Conservation (phyloP, 2,113 vertebrate genomes). For the Erinaceus europaeus region DNA sequence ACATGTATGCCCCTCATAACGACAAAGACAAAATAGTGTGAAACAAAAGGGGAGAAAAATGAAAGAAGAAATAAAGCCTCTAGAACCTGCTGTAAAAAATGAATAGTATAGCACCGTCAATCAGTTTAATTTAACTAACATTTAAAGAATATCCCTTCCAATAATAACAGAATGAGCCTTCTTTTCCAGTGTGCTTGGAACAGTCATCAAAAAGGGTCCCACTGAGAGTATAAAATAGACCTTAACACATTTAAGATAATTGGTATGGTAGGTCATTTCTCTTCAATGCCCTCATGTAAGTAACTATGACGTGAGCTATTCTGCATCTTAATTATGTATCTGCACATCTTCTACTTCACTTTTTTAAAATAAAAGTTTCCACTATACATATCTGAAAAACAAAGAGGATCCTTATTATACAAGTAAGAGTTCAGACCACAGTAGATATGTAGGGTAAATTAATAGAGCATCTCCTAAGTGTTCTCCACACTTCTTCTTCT, state of each 20-base stretch:
- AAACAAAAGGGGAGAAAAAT: background rate
- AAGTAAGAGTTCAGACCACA: background rate
- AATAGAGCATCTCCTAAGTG: constrained; percentile 14
- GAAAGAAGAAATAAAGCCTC: background rate
- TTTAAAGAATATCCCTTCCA: background rate
- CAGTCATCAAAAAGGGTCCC: background rate
- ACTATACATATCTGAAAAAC: too few relatives aligned
- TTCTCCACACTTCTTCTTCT: too few relatives aligned
- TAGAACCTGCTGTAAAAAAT: background rate
- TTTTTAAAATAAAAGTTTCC: too few relatives aligned
- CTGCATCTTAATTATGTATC: too few relatives aligned
- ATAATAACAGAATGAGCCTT: background rate
- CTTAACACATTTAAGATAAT: background rate
- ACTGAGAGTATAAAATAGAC: background rate
- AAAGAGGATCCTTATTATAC: background rate
- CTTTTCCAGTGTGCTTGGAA: background rate
- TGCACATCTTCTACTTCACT: too few relatives aligned
- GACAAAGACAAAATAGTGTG: background rate
- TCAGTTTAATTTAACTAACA: background rate
- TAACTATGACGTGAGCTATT: too few relatives aligned
- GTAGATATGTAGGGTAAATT: background rate
- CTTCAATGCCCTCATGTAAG: too few relatives aligned
- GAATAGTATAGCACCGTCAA: background rate
- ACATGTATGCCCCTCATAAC: background rate
- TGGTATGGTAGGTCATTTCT: too few relatives aligned